Conservation (phyloP, 2,888 invertebrate genomes). For the Melanostoma mellinum region DNA sequence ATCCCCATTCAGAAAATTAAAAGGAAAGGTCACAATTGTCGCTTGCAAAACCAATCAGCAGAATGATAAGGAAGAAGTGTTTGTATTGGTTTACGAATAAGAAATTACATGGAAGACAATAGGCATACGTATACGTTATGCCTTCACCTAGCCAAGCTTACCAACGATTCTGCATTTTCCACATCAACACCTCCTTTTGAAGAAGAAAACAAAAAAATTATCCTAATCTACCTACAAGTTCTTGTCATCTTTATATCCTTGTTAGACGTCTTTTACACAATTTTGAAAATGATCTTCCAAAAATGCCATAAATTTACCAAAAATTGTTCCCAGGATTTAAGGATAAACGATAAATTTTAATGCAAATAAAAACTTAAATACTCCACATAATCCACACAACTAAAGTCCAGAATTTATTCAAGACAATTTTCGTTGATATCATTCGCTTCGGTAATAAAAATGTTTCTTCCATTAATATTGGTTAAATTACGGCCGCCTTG, state of each 20-base stretch:
- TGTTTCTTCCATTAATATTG: slow-evolving; percentile 62
- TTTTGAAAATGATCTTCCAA: slow-evolving; percentile 30
- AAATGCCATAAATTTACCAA: slow-evolving; percentile 62
- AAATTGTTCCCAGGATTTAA: slow-evolving; percentile 62
- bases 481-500: slow-evolving; percentile 65
- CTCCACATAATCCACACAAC: slow-evolving; percentile 51
- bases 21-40: too few species aligned
- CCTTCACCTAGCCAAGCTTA: too few species aligned
- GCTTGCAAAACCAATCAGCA: too few species aligned
- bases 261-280: slow-evolving; percentile 40
- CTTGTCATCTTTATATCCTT: slow-evolving; percentile 51
- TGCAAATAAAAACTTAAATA: slow-evolving; percentile 67
- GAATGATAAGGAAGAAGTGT: too few species aligned
- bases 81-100: too few species aligned
- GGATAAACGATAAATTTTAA: slow-evolving; percentile 61
- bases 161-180: too few species aligned
- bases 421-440: slow-evolving; percentile 17
- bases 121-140: too few species aligned
- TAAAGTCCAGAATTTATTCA: slow-evolving; percentile 16
- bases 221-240: slow-evolving; percentile 35
- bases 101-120: too few species aligned
- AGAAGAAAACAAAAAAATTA: neutral
- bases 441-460: slow-evolving; percentile 64
- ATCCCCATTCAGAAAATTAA: too few species aligned
- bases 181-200: too few species aligned